These are phyloP conservation scores for Scrobipalpa costella DNA, from an alignment of 2,888 invertebrate species.

Conservation along the genomic window DNA sequence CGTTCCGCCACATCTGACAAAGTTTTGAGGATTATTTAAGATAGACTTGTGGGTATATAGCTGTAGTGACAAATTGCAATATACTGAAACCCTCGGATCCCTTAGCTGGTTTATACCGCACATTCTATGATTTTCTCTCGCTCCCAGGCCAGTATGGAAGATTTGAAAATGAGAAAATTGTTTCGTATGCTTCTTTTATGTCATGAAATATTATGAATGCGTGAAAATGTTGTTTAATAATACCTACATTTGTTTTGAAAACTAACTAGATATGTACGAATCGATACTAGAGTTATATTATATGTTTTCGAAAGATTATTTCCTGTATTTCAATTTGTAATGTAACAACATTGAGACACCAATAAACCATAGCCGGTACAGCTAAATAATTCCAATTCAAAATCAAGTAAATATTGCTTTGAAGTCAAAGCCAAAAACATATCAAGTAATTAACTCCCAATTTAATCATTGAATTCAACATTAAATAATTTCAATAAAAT, in stretches of 20 bases:
- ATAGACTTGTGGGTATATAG: too few relatives aligned
- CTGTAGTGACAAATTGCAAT: too few relatives aligned
- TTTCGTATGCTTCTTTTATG: not conserved
- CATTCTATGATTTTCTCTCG: too few relatives aligned
- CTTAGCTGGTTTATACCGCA: too few relatives aligned
- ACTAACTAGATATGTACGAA: not conserved
- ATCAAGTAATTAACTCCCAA: not conserved
- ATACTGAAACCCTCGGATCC: too few relatives aligned
- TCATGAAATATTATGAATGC: not conserved
- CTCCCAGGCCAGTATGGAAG: too few relatives aligned
- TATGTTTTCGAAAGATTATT: conserved; percentile 10
- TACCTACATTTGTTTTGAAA: not conserved
- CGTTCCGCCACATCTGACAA: too few relatives aligned
- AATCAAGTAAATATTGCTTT: not conserved
- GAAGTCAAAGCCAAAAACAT: not conserved
- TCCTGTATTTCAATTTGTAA: not conserved
- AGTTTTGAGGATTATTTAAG: too few relatives aligned
- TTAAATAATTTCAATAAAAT: conserved; percentile 24
- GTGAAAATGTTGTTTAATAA: not conserved
- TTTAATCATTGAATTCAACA: not conserved
- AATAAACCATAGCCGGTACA: not conserved
- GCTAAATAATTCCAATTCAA: not conserved
- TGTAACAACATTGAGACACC: not conserved
- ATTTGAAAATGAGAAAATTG: too few relatives aligned
- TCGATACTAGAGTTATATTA: not conserved